A percentile compares a stretch with the other conserved stretches of the same genome.
Conservation (phyloP, 2,797 vertebrate species). For the Melanitta fusca region DNA sequence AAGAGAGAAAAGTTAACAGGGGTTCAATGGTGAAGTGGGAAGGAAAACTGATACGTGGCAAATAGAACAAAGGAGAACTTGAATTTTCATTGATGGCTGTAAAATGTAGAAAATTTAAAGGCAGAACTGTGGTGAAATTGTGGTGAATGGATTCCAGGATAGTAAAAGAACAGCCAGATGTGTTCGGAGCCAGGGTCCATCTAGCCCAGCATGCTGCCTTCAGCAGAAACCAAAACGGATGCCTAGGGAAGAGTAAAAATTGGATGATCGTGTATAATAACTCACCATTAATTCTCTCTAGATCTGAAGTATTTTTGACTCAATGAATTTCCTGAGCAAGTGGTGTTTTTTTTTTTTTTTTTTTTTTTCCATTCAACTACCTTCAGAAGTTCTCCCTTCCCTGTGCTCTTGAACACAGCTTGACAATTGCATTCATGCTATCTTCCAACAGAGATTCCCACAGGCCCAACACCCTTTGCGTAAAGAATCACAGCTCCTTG, state of each 20-base stretch:
- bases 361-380: not conserved
- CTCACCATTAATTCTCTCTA: not conserved
- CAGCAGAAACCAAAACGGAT: not conserved
- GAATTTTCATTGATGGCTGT: not conserved
- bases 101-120: not conserved
- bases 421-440: no score
- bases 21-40: not conserved
- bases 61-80: not conserved
- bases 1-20: not conserved
- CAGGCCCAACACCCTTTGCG: accelerated
- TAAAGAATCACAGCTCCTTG: not conserved
- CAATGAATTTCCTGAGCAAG: not conserved
- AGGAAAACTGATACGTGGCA: not conserved
- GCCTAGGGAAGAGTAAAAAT: not conserved
- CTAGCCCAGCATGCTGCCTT: no score
- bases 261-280: not conserved
- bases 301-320: not conserved
- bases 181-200: not conserved
- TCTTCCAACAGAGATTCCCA: not conserved
- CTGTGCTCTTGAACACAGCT: not conserved
- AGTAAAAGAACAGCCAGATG: not conserved
- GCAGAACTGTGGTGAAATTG: not conserved
- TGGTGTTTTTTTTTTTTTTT: no score
- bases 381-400: not conserved
- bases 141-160: not conserved